A percentile compares a stretch with the other conserved stretches of the same genome.
These are phyloP conservation scores for Drosophila chauvacae DNA, from an alignment of 1,140 invertebrate genomes.

Conservation along the genomic window DNA sequence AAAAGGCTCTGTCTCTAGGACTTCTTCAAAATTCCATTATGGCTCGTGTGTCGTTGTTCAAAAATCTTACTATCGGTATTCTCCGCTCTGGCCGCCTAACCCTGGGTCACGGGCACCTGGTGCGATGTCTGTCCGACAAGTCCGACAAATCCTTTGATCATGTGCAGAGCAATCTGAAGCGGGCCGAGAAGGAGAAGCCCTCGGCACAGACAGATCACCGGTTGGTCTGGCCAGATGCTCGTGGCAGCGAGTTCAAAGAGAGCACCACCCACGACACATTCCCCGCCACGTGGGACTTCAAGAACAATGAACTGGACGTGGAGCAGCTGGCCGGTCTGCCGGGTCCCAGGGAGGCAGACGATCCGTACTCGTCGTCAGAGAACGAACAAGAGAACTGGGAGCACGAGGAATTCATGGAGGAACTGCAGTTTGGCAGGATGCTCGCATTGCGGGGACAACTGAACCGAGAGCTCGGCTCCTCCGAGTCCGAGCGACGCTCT, in stretches of 20 bases:
- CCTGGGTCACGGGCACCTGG: too few relatives aligned
- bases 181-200: not conserved
- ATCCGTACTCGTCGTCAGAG: not conserved
- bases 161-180: not conserved
- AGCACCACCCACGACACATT: not conserved
- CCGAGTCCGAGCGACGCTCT: not conserved
- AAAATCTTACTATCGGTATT: not conserved
- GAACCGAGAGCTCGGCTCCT: not conserved
- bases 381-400: not conserved
- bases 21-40: constrained; percentile 27
- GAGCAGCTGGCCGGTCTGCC: not conserved
- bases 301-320: constrained; percentile 21
- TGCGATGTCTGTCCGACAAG: constrained; percentile 19
- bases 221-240: not conserved
- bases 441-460: constrained; percentile 4
- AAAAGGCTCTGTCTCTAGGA: not conserved
- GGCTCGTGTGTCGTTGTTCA: constrained; percentile 17
- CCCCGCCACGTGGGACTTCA: constrained; percentile 14
- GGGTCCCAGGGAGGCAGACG: not conserved
- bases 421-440: constrained; percentile 7
- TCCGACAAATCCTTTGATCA: not conserved
- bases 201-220: not conserved
- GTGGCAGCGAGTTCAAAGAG: not conserved
- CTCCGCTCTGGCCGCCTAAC: not conserved
- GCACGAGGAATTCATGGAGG: not conserved